Evolutionary conservation across 1,140 invertebrate species (phyloP), one percentile per base, ranked within the genome.

Genomic region (Ceratina australensis): DNA sequence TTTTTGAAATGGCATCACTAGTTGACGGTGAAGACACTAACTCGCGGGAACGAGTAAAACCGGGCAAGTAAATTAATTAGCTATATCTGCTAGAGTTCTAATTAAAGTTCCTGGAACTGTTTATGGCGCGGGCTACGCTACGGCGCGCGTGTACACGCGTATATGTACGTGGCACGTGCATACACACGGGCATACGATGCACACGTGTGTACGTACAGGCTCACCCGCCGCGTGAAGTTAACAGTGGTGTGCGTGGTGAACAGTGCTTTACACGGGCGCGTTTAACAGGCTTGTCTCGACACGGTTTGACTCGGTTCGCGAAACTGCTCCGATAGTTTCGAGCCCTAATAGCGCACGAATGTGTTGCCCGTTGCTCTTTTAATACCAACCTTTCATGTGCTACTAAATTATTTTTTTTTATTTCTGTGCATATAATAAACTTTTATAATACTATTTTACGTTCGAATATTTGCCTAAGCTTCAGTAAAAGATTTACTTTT

Each of bases 61-160:
- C 47, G 65, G 22, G 42, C 73, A 52, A 73, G 49, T 85, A 74
- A 86, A 78, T 86, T 86, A 81, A 86, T 85, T 81, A 83, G 67
- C 75, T 83, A 77, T 85, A 86, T 77, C 83, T 73, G 56, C 49
- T 42, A 50, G 60, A 67, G 68, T 79, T 85, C 85, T 85, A 85
- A 86, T 86, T 86, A 86, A 86, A 86, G 83, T 85, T 85, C 74
- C 64, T 18, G 50, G 54, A 76, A 74, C 80, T 85, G 78, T 85
- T 86, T 85, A 79, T 78, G 65, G 76, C 79, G 63, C 69, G 68
- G 54, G 28, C 63, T 67, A 20, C 26, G 15, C n/a, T n/a, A n/a
- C n/a, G n/a, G n/a, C n/a, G n/a, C n/a, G n/a, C n/a, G n/a, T n/a
- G 28, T 49, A 60, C 15, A 47, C 24, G 24, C 10, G n/a, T 28